Base-by-base conservation (phyloP, 1,140 invertebrate species). In the Apocrypta bakeri region DNA sequence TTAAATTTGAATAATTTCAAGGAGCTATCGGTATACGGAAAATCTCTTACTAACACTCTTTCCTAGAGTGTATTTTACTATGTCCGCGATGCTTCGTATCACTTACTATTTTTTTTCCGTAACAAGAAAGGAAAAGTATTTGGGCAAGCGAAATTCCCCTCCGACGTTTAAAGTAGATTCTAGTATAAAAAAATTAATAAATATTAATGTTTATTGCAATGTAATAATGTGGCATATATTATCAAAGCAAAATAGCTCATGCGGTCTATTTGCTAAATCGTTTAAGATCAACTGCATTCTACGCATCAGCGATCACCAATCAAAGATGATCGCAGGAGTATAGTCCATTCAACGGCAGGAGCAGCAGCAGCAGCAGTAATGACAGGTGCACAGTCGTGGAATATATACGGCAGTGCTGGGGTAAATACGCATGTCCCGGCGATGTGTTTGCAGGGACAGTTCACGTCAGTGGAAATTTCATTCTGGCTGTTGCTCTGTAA, bases 1-100 rank as follows among this genome's bases (percentile, higher is more conserved):
- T 66, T 66, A 66, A 66, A 66, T 66, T 66, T 66, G 64, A 66
- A 66, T 66, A 66, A 27, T 66, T 66, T 25, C 1, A 7, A 29
- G 25, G 64, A 29, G 24, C 24, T 66, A 66, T 29, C 14, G 64
- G 25, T 66, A 66, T 11, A 25, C 27, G 27, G 64, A 66, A 66
- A 66, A 66, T 7, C 11, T 66, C 14, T 0, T 48, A 48, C 2
- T 7, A 12, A 7, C 7, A 42, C 40, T 42, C 40, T 14, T 42
- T 14, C 40, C 14, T 17, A n/a, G 17, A 17, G 17, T 56, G 0
- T 21, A 56, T 21, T 56, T 56, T 17, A 56, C 2, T 3, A 56
- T 21, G 14, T n/a, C 3, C 21, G 48, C 0, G 21, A 56, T 21
- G n/a, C n/a, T 37, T 37, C 33, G 9, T 37, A 37, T 37, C n/a